Evolutionary conservation across 2,888 invertebrate species (phyloP), one percentile per base, ranked within the genome.

Genomic region (Bellardia bayeri): DNA sequence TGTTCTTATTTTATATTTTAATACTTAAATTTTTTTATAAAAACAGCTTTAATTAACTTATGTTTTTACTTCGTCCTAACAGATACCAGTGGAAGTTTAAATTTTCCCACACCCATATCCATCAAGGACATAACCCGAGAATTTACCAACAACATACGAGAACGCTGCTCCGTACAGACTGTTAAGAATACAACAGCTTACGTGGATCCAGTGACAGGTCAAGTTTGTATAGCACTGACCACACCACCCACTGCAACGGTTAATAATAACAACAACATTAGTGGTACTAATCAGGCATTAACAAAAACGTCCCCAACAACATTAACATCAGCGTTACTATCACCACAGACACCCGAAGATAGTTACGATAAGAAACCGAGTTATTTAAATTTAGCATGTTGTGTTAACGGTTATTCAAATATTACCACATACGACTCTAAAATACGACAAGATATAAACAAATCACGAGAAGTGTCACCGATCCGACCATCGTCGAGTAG

Each of bases 331-430:
- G 58, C 72, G 2, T 58, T 87, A 16, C 66, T 79, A 71, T 82
- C 86, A 64, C 85, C 87, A 45, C 87, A 89, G 82, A 85, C 89
- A 63, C 76, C 86, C 72, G 87, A 85, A 74, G 82, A 80, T n/a
- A 90, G 89, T 82, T 93, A 68, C 11, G 94, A 94, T 16, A 97
- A 97, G 92, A 96, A 97, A 91, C 98, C 98, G 0, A 98, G 98
- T 82, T 98, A 98, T 93, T 94, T 98, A 81, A 97, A 97, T 91
- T 94, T 98, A 87, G 98, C 98, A 74, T 97, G 98, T 92, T 97
- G 98, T 30, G 97, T 98, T 75, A 98, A 97, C 94, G 98, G 98
- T 4, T 98, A 98, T 92, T 97, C 97, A 6, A 97, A 97, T 90
- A 95, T 97, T 82, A 97, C 97, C 7, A 97, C 97, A 84, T 98